phyloP scores from a whole-genome alignment of 2,797 vertebrate genomes.

The Anisognathus igniventris region DNA sequence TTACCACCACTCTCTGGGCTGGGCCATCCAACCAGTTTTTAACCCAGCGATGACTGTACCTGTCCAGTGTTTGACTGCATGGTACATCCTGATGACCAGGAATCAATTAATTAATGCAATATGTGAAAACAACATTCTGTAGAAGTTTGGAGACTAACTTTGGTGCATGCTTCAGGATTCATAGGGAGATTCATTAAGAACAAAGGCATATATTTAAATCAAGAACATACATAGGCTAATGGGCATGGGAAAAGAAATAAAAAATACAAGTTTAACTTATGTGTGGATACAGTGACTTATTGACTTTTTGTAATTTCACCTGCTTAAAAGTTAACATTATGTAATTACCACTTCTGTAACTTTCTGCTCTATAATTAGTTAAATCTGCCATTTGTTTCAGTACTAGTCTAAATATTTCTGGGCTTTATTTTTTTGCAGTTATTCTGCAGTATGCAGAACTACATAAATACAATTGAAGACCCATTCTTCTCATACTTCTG shows the following conservation, averaged over 20 bases:
- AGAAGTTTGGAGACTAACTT: background rate
- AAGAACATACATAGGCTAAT: background rate
- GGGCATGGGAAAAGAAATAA: background rate
- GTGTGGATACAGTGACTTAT: background rate
- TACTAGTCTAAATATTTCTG: slow-evolving; percentile 55
- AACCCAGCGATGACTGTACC: background rate
- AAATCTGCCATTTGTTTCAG: slow-evolving; percentile 23
- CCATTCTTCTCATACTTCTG: slow-evolving; percentile 25
- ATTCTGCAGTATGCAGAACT: background rate
- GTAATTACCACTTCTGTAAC: background rate
- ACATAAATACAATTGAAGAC: background rate
- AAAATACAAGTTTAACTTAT: background rate
- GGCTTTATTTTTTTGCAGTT: slow-evolving; percentile 10
- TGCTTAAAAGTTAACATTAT: slow-evolving; percentile 11
- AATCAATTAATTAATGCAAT: background rate
- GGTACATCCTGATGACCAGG: background rate
- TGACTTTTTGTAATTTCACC: slow-evolving; percentile 41
- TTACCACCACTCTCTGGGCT: background rate
- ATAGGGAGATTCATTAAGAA: background rate
- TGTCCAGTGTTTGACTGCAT: background rate
- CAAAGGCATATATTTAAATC: background rate
- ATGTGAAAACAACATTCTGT: background rate
- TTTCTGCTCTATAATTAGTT: background rate
- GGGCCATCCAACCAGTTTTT: background rate
- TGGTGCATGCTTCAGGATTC: background rate